phyloP scores from a whole-genome alignment of 92 coral and sea anemone species.

The Ricordea florida region DNA sequence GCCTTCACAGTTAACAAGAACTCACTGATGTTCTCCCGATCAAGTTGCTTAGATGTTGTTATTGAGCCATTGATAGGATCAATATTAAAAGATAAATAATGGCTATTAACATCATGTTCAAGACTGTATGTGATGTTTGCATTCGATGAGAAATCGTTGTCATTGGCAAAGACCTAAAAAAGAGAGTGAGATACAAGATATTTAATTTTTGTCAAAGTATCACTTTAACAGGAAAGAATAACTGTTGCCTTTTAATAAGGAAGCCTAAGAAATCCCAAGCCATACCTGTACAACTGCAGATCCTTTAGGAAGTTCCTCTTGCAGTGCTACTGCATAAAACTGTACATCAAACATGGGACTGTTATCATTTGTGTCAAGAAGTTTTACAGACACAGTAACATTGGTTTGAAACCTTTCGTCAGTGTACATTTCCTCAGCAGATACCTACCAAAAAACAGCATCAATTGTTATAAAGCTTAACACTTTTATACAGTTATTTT shows the following conservation, averaged over 20 bases:
- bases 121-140: conserved; percentile 42
- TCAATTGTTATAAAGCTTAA: too few relatives aligned
- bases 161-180: conserved; percentile 57
- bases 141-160: conserved; percentile 49
- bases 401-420: conserved; percentile 32
- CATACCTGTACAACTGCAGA: conserved; percentile 60
- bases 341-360: conserved; percentile 39
- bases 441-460: conserved; percentile 9
- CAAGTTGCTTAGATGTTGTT: conserved; percentile 50
- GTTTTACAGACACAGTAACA: conserved; percentile 48
- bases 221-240: background rate
- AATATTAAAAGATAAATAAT: conserved; percentile 33
- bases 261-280: background rate
- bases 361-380: conserved; percentile 68
- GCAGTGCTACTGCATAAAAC: conserved; percentile 44
- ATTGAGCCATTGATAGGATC: conserved; percentile 61
- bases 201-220: background rate
- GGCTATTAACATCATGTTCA: background rate
- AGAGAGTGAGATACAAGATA: background rate
- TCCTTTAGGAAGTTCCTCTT: conserved; percentile 68
- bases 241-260: too few relatives aligned
- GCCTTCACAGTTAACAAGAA: conserved; percentile 60
- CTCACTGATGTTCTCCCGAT: conserved; percentile 54
- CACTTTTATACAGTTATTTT: too few relatives aligned
- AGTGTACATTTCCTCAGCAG: conserved; percentile 40